These are phyloP conservation scores for Herminia tarsipennalis DNA, from an alignment of 2,888 invertebrate species.

Conservation along the genomic window DNA sequence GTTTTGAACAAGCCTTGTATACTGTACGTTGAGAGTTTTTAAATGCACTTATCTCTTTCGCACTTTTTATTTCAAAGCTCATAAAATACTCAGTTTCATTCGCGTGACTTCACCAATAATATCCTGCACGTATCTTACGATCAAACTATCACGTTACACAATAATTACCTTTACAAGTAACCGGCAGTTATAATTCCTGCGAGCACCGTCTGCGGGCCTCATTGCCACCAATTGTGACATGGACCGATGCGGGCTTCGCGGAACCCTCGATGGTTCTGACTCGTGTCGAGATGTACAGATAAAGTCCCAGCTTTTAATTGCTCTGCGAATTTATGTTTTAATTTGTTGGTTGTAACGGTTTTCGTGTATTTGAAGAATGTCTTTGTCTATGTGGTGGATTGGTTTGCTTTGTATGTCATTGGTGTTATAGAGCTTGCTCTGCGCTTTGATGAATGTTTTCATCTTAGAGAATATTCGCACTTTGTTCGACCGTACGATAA, in stretches of 20 bases:
- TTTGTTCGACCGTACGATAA: no score
- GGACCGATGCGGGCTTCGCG: slow-evolving; percentile 45
- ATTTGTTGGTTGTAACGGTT: slow-evolving; percentile 9
- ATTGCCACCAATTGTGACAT: slow-evolving; percentile 45
- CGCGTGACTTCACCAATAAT: slow-evolving; percentile 7
- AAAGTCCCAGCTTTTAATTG: slow-evolving; percentile 37
- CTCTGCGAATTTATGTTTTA: slow-evolving; percentile 35
- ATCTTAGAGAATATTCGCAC: no score
- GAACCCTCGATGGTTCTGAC: slow-evolving; percentile 21
- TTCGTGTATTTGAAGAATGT: slow-evolving; percentile 16
- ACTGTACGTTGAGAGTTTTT: no score
- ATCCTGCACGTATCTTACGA: background rate
- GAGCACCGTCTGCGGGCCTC: slow-evolving; percentile 37
- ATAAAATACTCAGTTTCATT: no score
- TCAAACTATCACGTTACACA: slow-evolving; percentile 6
- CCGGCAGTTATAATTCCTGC: slow-evolving; percentile 18
- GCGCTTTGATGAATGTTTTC: no score
- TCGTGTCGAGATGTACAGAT: slow-evolving; percentile 30
- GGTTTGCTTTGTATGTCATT: no score
- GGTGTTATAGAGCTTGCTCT: no score
- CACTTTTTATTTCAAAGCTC: no score
- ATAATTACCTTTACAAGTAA: slow-evolving; percentile 15
- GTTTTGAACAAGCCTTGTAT: no score
- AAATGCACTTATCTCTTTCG: no score
- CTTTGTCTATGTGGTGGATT: no score